Conservation (phyloP, 2,113 vertebrate species). For the Anarhynchus alexandrinus region DNA sequence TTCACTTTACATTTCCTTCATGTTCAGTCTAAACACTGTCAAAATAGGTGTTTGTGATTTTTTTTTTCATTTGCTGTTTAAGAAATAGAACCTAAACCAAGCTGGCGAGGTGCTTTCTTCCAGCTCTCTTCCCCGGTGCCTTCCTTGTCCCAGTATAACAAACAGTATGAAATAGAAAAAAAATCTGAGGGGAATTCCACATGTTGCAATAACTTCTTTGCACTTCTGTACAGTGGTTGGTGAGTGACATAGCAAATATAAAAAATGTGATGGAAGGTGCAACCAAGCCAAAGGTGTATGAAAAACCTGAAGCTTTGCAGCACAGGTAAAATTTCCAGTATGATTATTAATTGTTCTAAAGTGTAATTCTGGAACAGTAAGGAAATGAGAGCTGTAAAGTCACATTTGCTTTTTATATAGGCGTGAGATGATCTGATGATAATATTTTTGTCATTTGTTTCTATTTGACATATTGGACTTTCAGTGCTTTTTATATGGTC, state of each 20-base stretch:
- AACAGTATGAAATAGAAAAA: not conserved
- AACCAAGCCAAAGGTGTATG: slow-evolving; percentile 71
- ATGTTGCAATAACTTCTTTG: not conserved
- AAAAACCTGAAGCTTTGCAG: slow-evolving; percentile 78
- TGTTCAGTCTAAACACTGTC: not conserved
- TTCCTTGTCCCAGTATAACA: not conserved
- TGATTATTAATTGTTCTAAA: not conserved
- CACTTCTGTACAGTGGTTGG: slow-evolving; percentile 69
- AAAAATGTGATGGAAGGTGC: slow-evolving; percentile 82
- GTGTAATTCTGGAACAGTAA: not conserved
- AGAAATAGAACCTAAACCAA: not conserved
- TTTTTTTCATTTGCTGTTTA: not conserved
- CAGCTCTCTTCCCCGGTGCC: not conserved
- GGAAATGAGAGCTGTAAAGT: not conserved
- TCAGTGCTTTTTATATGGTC: not conserved
- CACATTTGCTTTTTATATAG: not conserved
- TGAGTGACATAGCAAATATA: slow-evolving; percentile 74
- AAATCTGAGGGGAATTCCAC: not conserved
- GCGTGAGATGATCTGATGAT: not conserved
- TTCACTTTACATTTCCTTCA: not conserved
- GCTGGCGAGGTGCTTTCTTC: not conserved
- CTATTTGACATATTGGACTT: not conserved
- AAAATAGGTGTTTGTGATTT: not conserved
- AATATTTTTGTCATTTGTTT: not conserved
- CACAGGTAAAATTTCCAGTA: slow-evolving; percentile 69